phyloP scores from a whole-genome alignment of 2,888 invertebrate species.

The Pantelozetes paolii region DNA sequence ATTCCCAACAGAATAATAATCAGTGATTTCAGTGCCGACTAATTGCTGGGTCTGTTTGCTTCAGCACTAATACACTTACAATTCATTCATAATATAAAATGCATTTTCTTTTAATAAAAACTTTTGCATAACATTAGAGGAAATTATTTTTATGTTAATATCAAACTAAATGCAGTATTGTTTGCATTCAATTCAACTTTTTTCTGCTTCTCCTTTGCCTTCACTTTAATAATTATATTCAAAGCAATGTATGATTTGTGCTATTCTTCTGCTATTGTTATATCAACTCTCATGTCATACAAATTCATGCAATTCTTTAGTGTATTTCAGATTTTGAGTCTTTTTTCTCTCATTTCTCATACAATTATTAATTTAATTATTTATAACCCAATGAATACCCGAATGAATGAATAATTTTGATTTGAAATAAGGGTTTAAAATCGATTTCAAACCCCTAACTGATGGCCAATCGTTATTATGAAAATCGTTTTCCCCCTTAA shows the following conservation, averaged over 20 bases:
- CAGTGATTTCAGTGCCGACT: conserved; percentile 14
- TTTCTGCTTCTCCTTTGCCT: neutral
- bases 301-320: neutral
- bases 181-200: neutral
- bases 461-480: too few relatives aligned
- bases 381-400: conserved; percentile 17
- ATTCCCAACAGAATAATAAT: conserved; percentile 32
- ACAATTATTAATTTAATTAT: conserved; percentile 31
- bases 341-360: too few relatives aligned
- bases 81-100: neutral
- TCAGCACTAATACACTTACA: neutral
- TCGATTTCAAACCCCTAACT: neutral
- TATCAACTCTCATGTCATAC: neutral
- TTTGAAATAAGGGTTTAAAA: neutral
- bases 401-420: conserved; percentile 26
- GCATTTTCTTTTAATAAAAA: neutral
- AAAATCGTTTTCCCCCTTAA: neutral
- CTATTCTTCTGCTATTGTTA: neutral
- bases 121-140: neutral
- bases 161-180: neutral
- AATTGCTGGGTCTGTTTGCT: conserved; percentile 28
- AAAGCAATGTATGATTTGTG: neutral
- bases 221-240: neutral
- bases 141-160: conserved; percentile 21
- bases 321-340: neutral